Evolutionary conservation across 2,113 vertebrate species (phyloP).

Genomic region (Scopus umbretta): DNA sequence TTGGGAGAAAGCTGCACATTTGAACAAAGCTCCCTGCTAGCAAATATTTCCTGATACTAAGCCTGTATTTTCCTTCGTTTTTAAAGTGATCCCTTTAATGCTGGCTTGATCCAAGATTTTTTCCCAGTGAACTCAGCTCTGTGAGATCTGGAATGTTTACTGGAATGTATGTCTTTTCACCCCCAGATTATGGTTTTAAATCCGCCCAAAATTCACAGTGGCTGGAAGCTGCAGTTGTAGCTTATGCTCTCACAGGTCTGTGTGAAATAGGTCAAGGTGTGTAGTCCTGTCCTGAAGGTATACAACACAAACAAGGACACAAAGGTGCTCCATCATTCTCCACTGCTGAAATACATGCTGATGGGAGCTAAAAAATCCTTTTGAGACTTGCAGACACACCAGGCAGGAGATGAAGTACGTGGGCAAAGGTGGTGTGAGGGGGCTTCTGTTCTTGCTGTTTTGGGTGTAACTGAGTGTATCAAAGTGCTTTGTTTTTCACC

Average conservation of each 20-base stretch:
- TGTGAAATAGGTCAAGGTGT: background rate
- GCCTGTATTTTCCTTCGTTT: constrained; percentile 37
- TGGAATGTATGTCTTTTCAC: constrained; percentile 23
- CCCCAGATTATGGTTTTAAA: background rate
- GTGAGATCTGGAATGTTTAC: constrained; percentile 22
- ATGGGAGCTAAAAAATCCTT: background rate
- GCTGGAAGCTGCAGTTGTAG: background rate
- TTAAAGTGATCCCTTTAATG: constrained; percentile 40
- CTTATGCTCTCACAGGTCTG: background rate
- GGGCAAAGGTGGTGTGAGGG: background rate
- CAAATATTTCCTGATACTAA: constrained; percentile 61
- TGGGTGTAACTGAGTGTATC: background rate
- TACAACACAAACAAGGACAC: background rate
- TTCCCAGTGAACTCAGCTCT: constrained; percentile 47
- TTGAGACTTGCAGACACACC: background rate
- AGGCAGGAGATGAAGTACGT: background rate
- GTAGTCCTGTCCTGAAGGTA: background rate
- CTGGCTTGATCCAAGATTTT: constrained; percentile 25
- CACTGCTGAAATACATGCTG: rapidly evolving
- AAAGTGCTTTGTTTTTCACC: background rate
- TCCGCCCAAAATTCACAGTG: rapidly evolving
- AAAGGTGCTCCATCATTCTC: background rate
- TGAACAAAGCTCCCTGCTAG: constrained; percentile 35
- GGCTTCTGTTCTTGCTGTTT: background rate
- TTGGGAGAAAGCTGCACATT: constrained; percentile 10